These are phyloP conservation scores for Tortricodes alternella DNA, from an alignment of 2,888 invertebrate genomes.

Conservation along the genomic window DNA sequence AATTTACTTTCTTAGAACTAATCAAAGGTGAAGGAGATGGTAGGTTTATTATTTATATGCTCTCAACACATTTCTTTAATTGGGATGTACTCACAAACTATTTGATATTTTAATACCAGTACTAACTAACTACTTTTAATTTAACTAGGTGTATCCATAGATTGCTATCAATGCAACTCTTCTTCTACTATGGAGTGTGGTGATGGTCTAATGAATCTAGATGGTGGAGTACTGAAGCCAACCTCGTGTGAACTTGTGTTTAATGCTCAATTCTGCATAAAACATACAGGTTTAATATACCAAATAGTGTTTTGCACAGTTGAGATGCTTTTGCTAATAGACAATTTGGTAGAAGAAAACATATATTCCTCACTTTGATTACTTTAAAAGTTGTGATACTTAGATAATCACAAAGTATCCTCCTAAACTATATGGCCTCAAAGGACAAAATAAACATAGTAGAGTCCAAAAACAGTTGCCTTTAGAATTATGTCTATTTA, in stretches of 20 bases:
- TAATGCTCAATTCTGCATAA: conserved; percentile 92
- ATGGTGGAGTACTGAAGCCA: conserved; percentile 81
- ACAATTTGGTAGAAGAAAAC: no score
- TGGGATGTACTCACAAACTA: no score
- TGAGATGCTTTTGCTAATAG: not conserved
- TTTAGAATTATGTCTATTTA: no score
- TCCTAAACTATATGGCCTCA: no score
- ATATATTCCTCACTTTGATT: no score
- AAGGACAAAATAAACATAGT: no score
- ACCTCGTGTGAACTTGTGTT: conserved; percentile 88
- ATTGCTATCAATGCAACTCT: conserved; percentile 91
- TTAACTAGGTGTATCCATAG: conserved; percentile 73
- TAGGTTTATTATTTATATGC: not conserved
- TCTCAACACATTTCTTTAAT: not conserved
- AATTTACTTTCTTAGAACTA: not conserved
- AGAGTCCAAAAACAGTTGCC: no score
- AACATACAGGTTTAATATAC: conserved; percentile 84
- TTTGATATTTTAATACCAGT: no score
- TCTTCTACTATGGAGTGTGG: conserved; percentile 86
- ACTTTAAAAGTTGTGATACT: no score
- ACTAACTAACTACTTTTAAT: conserved; percentile 33
- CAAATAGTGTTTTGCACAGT: conserved; percentile 20
- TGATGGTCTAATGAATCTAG: conserved; percentile 85
- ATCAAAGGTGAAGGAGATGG: not conserved
- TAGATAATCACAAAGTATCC: no score